Evolutionary conservation across 92 coral and sea anemone genomes (phyloP), one percentile per base, ranked within the genome.

Genomic region (Pocillopora grandis): DNA sequence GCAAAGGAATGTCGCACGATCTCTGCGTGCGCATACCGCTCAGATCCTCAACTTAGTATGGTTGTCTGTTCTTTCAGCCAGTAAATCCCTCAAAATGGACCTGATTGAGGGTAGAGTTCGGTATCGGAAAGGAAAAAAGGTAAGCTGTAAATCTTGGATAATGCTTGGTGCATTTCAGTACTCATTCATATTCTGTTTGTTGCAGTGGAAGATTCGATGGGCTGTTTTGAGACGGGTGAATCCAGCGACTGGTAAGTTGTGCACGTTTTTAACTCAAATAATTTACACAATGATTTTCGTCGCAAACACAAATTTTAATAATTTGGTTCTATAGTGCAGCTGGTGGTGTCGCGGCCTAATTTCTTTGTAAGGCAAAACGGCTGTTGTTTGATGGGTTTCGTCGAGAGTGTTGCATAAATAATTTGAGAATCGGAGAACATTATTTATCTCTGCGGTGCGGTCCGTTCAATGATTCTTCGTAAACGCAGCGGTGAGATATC

Each of bases 171-270:
- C 31, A 76, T 36, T 60, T 64, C 20, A 20, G 0, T 17, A 58
- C 31, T 73, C 59, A 82, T 23, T 70, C 72, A 60, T 80, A 71
- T 84, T 84, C 83, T 80, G 80, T 58, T 76, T 89, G 71, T 76
- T 91, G 71, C 88, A 97, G 99, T 97, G 99, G 99, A 97, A 97
- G 95, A 56, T 91, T 63, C 88, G 99, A 76, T 97, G 99, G 99
- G 99, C 94, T 66, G 99, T 97, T 71, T 86, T 97, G 76, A 84
- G 98, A 17, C 76, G 99, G 49, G 99, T 95, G 48, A 94, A 92
- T 72, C 99, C 99, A 0, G 99, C 95, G 36, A 91, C 99, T 77
- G 99, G 99, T 97, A 79, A 87, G 93, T 16, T n/a, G n/a, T 23
- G 35, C 55, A 60, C 67, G 58, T 18, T 17, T 57, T 59, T n/a